Evolutionary conservation across 2,888 invertebrate species (phyloP), one percentile per base, ranked within the genome.

Genomic region (Adineta ricciae): DNA sequence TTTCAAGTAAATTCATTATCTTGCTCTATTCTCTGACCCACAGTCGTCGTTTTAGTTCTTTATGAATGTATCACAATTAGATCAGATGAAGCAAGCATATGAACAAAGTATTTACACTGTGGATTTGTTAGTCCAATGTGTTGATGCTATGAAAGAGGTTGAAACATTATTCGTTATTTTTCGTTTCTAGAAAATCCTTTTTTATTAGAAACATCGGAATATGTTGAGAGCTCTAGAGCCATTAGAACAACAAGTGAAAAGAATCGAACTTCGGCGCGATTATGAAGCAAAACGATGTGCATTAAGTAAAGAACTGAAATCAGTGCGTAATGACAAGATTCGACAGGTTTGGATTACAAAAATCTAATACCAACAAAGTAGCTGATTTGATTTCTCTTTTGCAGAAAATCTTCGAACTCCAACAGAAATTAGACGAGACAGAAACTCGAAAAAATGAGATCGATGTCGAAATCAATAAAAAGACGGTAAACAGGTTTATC

Each of bases 31-130:
- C 14, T n/a, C 11, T 78, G 0, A 24, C 19, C n/a, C 4, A 11
- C 11, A 24, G 24, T 3, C 41, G 0, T 78, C n/a, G 38, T 41
- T 21, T 11, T n/a, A 78, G 78, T 78, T 78, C 41, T 78, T 73
- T 73, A 85, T 85, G 85, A 78, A 84, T 78, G 85, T 73, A 50
- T 85, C 85, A 36, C 85, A 85, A 78, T 84, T 85, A 32, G 84
- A 85, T 50, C 73, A 73, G 19, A 85, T 85, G 49, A 78, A n/a
- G 14, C 38, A 41, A 78, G 41, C 38, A n/a, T 78, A 38, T 24
- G 78, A 78, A 41, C 21, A 78, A n/a, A 5, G 38, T 41, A 7
- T 38, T 41, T 41, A n/a, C 2, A 41, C 38, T 38, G 78, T 78
- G n/a, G 24, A n/a, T 0, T 41, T 24, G 11, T 1, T 78, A 2